Evolutionary conservation across 1,140 invertebrate species (phyloP).

Genomic region (Pseudomyrmex cubaensis): DNA sequence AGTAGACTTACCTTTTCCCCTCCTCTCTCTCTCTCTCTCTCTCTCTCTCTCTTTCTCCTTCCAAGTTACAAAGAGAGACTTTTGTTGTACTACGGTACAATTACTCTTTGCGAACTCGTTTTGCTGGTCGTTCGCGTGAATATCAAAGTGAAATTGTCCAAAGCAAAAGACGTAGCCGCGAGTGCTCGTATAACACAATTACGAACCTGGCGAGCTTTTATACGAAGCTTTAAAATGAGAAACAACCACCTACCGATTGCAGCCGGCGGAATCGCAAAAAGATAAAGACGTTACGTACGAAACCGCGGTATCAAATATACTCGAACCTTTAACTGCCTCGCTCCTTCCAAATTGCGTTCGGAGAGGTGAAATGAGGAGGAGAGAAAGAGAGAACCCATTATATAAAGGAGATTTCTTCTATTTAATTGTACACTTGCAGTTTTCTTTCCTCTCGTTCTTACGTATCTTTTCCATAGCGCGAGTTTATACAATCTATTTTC

Average conservation of each 20-base stretch:
- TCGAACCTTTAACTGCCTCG: conserved; percentile 6
- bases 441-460: not conserved
- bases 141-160: conserved; percentile 43
- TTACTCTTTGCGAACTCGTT: conserved; percentile 36
- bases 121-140: conserved; percentile 10
- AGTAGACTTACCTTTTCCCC: not conserved
- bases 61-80: conserved; percentile 16
- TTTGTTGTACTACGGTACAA: not conserved
- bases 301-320: not conserved
- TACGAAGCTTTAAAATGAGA: not conserved
- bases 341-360: not conserved
- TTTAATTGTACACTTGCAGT: not conserved
- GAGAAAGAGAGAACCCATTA: not conserved
- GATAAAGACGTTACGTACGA: not conserved
- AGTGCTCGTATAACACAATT: conserved; percentile 40
- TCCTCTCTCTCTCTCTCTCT: not conserved
- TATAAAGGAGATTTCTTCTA: not conserved
- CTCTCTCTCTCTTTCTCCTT: not conserved
- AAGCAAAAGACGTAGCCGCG: conserved; percentile 23
- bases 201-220: conserved; percentile 5
- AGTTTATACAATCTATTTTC: not conserved
- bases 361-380: not conserved
- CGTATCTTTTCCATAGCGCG: not conserved
- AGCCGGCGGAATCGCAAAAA: not conserved
- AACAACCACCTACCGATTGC: not conserved